Evolutionary conservation across 2,797 vertebrate species (phyloP).

Genomic region (Amblyraja radiata): DNA sequence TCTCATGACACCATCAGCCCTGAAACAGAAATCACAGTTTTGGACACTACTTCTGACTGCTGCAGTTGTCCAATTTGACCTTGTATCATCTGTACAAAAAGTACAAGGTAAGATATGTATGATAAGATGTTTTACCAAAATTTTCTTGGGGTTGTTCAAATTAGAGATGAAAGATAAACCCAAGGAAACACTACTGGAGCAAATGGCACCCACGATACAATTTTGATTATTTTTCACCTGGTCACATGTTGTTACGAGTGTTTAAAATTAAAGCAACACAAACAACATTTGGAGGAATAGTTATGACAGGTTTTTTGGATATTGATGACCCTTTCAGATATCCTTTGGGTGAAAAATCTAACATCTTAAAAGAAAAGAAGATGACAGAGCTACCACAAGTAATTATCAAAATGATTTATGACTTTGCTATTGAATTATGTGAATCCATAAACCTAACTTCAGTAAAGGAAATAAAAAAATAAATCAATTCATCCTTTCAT

Average conservation of each 20-base stretch:
- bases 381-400: neutral
- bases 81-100: neutral
- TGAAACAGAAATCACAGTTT: constrained; percentile 48
- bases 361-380: neutral
- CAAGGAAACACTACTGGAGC: neutral
- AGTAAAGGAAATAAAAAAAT: no score
- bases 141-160: neutral
- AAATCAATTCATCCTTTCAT: no score
- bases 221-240: no score
- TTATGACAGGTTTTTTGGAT: no score
- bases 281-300: no score
- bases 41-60: neutral
- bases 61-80: neutral
- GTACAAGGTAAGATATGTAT: neutral
- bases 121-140: neutral
- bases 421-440: neutral
- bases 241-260: neutral
- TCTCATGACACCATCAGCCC: constrained; percentile 91
- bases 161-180: neutral
- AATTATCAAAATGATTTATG: neutral
- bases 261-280: neutral
- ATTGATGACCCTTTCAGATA: no score
- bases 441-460: neutral
- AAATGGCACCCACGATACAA: no score
- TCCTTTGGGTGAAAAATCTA: no score